Conservation (phyloP, 2,888 invertebrate genomes). For the Nomada goodeniana region DNA sequence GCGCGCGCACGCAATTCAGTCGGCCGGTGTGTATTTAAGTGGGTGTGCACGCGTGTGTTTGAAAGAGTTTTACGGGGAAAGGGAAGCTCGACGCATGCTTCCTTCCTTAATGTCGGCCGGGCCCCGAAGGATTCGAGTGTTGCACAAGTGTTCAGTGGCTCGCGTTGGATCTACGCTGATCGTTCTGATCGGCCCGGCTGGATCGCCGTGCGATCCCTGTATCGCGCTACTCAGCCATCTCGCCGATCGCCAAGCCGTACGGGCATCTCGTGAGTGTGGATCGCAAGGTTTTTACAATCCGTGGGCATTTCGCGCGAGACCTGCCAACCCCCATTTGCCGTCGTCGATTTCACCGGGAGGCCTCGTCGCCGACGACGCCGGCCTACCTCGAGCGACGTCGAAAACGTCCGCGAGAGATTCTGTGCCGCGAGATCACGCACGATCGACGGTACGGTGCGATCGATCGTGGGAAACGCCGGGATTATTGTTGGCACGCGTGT, state of each 20-base stretch:
- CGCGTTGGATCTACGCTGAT: constrained; percentile 60
- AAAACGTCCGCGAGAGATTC: too few species aligned
- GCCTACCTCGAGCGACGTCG: background rate
- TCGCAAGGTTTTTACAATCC: background rate
- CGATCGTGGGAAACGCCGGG: too few species aligned
- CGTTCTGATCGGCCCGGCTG: constrained; percentile 35
- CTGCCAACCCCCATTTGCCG: background rate
- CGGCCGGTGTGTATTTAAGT: constrained; percentile 48
- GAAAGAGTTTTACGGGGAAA: constrained; percentile 58
- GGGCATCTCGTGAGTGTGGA: constrained; percentile 30
- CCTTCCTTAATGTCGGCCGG: constrained; percentile 60
- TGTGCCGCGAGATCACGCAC: too few species aligned
- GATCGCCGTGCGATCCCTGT: constrained; percentile 37
- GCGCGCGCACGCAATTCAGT: constrained; percentile 7
- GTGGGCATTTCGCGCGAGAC: background rate
- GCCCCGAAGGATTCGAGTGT: constrained; percentile 51
- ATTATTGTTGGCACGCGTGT: too few species aligned
- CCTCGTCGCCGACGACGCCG: background rate
- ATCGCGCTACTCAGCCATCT: constrained; percentile 8
- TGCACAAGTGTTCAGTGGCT: constrained; percentile 56
- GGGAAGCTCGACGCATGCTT: constrained; percentile 74
- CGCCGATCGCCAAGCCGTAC: background rate
- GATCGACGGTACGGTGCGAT: too few species aligned
- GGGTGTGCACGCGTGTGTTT: constrained; percentile 44
- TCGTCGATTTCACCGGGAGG: too few species aligned